These are phyloP conservation scores for Horisme vitalbata DNA, from an alignment of 2,888 invertebrate genomes.

Conservation along the genomic window DNA sequence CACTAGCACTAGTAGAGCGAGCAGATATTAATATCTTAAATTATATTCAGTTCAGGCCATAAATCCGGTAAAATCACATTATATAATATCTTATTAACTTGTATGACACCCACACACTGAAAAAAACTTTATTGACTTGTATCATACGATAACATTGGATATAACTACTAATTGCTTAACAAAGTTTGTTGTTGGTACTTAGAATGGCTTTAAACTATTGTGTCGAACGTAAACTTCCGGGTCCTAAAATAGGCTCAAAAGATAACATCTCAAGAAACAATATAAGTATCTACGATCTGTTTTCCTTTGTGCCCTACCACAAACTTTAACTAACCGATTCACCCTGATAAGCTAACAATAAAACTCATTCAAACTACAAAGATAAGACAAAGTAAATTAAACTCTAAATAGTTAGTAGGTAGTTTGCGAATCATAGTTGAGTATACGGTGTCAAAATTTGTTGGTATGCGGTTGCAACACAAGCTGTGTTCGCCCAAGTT, in stretches of 20 bases:
- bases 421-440: constrained; percentile 38
- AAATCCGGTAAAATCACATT: too few species aligned
- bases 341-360: constrained; percentile 46
- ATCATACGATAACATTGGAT: too few species aligned
- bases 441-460: constrained; percentile 73
- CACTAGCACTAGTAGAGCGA: too few species aligned
- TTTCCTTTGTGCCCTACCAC: constrained; percentile 31
- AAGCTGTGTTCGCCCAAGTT: constrained; percentile 73
- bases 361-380: constrained; percentile 43
- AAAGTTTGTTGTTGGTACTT: too few species aligned
- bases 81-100: too few species aligned
- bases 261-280: constrained; percentile 24
- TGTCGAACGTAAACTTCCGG: not conserved
- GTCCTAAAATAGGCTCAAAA: not conserved
- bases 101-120: too few species aligned
- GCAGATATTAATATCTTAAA: too few species aligned
- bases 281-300: constrained; percentile 24
- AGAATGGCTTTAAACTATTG: not conserved
- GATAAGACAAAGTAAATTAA: constrained; percentile 51
- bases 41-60: too few species aligned
- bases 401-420: constrained; percentile 35
- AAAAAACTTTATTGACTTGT: too few species aligned
- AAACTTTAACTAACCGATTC: constrained; percentile 48
- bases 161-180: too few species aligned
- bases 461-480: constrained; percentile 72